Evolutionary conservation across 1,140 invertebrate species (phyloP), one percentile per base, ranked within the genome.

Genomic region (Gryllus bimaculatus): DNA sequence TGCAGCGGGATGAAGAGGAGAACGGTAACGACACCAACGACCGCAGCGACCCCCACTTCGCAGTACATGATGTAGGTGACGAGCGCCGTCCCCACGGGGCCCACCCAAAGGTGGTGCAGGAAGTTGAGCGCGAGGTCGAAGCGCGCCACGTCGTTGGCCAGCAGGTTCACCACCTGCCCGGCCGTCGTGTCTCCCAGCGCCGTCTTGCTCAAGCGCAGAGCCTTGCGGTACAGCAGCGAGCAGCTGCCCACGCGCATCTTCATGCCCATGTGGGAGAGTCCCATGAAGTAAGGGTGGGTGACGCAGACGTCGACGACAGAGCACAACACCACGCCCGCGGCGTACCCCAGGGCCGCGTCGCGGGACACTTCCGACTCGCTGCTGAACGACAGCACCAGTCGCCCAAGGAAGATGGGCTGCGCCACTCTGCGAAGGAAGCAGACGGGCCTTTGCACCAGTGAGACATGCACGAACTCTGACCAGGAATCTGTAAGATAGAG

Each of bases 111-210:
- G 83, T 93, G 93, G 84, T 94, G 93, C 18, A 93, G 84, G 83
- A 93, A 92, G 78, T 90, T 88, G 13, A 92, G 86, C 1, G 90
- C 90, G 66, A 89, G 87, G 83, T 94, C 93, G 82, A 94, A 90
- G 39, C 90, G 88, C 79, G 90, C 91, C 75, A 94, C 91, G 85
- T 98, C 96, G 85, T 97, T 98, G 13, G 95, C 96, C 80, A 98
- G 88, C 8, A 98, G 88, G 86, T 98, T 98, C 15, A 98, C 93
- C 84, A 98, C 92, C 87, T 98, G 93, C 12, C 96, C 96, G 66
- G 90, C 90, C 7, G 94, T 94, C 8, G 93, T 94, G 83, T 93
- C 89, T 21, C 90, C 90, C 49, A 96, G 85, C 8, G 94, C 91
- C 6, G 88, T 90, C 82, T 84, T 83, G 49, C 86, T 87, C 76